A percentile compares a stretch with the other conserved stretches of the same genome.
Conservation (phyloP, 2,888 invertebrate genomes). For the Dolichomitus sp. region DNA sequence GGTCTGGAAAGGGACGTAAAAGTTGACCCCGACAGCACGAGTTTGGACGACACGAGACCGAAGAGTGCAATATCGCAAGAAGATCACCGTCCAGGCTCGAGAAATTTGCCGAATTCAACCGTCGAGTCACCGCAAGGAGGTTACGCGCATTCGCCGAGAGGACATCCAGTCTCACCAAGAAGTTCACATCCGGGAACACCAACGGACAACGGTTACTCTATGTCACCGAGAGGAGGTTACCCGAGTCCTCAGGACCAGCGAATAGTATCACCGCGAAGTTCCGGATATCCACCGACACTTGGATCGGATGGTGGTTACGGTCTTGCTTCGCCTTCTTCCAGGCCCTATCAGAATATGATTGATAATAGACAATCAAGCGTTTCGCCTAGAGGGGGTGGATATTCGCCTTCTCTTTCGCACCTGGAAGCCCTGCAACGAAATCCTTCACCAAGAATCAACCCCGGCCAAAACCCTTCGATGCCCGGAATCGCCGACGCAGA, state of each 20-base stretch:
- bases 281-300: constrained; percentile 77
- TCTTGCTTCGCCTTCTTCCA: constrained; percentile 75
- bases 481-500: constrained; percentile 62
- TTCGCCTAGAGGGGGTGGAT: constrained; percentile 74
- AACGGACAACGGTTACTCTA: constrained; percentile 73
- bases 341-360: constrained; percentile 75
- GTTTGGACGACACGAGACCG: constrained; percentile 83
- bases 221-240: constrained; percentile 76
- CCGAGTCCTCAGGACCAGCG: constrained; percentile 79
- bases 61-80: constrained; percentile 82
- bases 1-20: constrained; percentile 88
- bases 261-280: constrained; percentile 79
- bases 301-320: constrained; percentile 74
- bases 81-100: constrained; percentile 81
- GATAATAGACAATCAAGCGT: constrained; percentile 76
- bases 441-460: constrained; percentile 70
- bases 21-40: constrained; percentile 93
- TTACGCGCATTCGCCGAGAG: constrained; percentile 78
- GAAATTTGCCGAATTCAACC: constrained; percentile 79
- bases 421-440: constrained; percentile 76
- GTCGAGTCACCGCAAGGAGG: constrained; percentile 77
- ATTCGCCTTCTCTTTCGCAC: constrained; percentile 72
- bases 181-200: constrained; percentile 79
- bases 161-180: constrained; percentile 81
- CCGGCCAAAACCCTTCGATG: constrained; percentile 65